These are phyloP conservation scores for Drosophila leontia DNA, from an alignment of 1,140 invertebrate species.

Conservation along the genomic window DNA sequence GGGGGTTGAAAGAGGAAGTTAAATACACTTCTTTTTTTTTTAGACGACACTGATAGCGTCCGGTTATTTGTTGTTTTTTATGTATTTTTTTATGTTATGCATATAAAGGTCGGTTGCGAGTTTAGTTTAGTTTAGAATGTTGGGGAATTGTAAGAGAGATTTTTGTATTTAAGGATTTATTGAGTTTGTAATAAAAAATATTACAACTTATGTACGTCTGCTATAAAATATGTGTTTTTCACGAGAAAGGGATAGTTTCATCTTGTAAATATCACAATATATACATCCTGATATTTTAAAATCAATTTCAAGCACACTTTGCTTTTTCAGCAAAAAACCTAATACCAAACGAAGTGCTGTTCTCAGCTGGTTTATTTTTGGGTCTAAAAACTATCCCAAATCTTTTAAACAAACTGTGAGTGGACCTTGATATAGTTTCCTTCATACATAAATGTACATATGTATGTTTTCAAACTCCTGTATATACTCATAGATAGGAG, in stretches of 20 bases:
- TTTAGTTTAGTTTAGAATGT: slow-evolving; percentile 2
- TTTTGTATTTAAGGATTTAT: background rate
- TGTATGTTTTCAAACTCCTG: slow-evolving; percentile 20
- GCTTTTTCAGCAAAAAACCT: too few species aligned
- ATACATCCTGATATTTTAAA: too few species aligned
- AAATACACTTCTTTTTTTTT: slow-evolving; percentile 12
- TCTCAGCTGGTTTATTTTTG: background rate
- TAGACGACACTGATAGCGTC: slow-evolving; percentile 34
- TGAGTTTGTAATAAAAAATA: too few species aligned
- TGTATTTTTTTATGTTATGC: slow-evolving; percentile 12
- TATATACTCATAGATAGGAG: slow-evolving; percentile 27
- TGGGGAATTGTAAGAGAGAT: too few species aligned
- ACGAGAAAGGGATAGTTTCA: background rate
- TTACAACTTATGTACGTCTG: background rate
- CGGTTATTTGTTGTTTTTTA: slow-evolving; percentile 38
- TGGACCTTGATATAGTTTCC: background rate
- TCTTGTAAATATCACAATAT: too few species aligned
- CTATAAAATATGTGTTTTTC: background rate
- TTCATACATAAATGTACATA: slow-evolving; percentile 20
- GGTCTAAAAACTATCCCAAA: background rate
- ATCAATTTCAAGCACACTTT: too few species aligned
- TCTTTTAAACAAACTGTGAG: slow-evolving; percentile 22
- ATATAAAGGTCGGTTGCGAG: background rate
- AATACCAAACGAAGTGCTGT: background rate
- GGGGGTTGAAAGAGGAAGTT: slow-evolving; percentile 7